A percentile compares a stretch with the other conserved stretches of the same genome.
These are phyloP conservation scores for Mimachlamys varia DNA, from an alignment of 2,888 invertebrate genomes.

Conservation along the genomic window DNA sequence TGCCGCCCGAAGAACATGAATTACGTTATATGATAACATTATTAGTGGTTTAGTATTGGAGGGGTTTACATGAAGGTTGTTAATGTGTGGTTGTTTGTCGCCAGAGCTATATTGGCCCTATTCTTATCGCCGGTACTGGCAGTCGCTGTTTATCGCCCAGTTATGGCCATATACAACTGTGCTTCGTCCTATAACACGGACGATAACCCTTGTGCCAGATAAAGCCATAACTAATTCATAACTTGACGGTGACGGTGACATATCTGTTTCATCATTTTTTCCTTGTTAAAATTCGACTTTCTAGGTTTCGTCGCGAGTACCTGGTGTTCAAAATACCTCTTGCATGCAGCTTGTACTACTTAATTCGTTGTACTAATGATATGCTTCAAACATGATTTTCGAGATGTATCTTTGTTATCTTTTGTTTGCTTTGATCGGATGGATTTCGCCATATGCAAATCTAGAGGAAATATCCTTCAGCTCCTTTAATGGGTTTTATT, in stretches of 20 bases:
- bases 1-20: background rate
- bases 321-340: too few species aligned
- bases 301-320: background rate
- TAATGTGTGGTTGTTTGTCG: background rate
- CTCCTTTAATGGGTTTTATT: too few species aligned
- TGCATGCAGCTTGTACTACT: too few species aligned
- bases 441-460: too few species aligned
- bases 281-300: background rate
- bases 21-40: background rate
- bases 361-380: background rate
- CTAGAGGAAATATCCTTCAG: too few species aligned
- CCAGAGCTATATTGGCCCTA: background rate
- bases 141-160: background rate
- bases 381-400: background rate
- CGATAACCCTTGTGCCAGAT: background rate
- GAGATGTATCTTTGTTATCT: too few species aligned
- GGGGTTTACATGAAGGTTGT: background rate
- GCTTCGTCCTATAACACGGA: background rate
- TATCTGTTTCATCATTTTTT: background rate
- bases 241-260: background rate
- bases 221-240: constrained; percentile 27
- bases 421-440: too few species aligned
- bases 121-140: background rate
- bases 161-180: background rate
- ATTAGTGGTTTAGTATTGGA: constrained; percentile 13